A percentile compares a stretch with the other conserved stretches of the same genome.
These are phyloP conservation scores for Hemaris fuciformis DNA, from an alignment of 2,888 invertebrate genomes.

Conservation along the genomic window DNA sequence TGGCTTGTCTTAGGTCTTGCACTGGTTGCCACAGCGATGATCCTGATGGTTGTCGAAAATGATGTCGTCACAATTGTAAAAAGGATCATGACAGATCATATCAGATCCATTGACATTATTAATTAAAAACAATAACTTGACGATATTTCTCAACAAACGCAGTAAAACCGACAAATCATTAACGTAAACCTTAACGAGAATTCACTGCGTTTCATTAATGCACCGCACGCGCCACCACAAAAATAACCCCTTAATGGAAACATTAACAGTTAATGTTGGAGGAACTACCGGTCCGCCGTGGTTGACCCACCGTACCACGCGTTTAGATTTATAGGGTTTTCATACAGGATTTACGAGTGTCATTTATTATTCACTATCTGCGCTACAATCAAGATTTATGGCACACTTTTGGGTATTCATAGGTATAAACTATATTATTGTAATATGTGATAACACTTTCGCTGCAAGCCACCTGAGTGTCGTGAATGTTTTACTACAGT, in stretches of 20 bases:
- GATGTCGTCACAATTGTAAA: constrained; percentile 61
- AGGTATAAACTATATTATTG: constrained; percentile 56
- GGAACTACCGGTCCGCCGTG: constrained; percentile 31
- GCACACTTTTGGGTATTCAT: constrained; percentile 68
- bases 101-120: too few relatives aligned
- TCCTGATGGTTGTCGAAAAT: constrained; percentile 93
- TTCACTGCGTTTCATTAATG: background rate
- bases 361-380: constrained; percentile 78
- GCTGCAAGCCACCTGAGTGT: background rate
- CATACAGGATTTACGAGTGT: constrained; percentile 74
- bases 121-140: background rate
- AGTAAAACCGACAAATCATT: background rate
- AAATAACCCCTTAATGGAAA: constrained; percentile 13
- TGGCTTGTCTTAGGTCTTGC: constrained; percentile 92
- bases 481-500: background rate
- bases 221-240: background rate
- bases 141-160: background rate
- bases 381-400: constrained; percentile 72
- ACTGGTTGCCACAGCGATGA: constrained; percentile 93
- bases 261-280: constrained; percentile 16
- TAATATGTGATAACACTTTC: constrained; percentile 28
- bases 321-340: constrained; percentile 75
- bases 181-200: background rate
- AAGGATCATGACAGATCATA: too few relatives aligned
- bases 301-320: constrained; percentile 60